Base-by-base conservation (phyloP, 2,113 vertebrate genomes). In the Micronisus gabar region DNA sequence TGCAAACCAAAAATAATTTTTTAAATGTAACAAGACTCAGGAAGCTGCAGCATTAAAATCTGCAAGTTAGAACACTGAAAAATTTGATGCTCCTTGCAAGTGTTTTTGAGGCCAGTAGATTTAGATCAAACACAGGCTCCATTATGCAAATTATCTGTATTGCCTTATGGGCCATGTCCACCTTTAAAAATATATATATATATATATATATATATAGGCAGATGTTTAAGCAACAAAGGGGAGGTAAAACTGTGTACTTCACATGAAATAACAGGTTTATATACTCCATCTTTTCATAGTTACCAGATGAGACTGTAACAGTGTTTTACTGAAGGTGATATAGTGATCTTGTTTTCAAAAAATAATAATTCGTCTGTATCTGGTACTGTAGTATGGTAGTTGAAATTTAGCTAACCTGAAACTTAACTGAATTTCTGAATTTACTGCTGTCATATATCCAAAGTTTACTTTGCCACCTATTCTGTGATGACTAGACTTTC, bases 351-450 rank as follows among this genome's bases (percentile, higher is more conserved):
- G 1, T 43, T 79, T 73, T 32, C 3, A 34, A 62, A 87, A 43
- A 43, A 11, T 13, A 38, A 3, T 5, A 30, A 36, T 40, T 85
- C 45, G 1, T 11, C 16, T 91, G 2, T 47, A 30, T 48, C 23
- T 1, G 0, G 11, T 70, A 65, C 36, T 53, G 6, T 4, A 61
- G 10, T 40, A 36, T 11, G 4, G 10, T 26, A 61, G 40, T 40
- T 84, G n/a, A 88, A 94, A 80, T 36, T 47, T 43, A 75, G 3
- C 13, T 68, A 43, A 68, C 34, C 20, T 86, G 36, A 93, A 81
- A 56, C 12, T 41, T 53, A 74, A 71, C 7, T 38, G 25, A 72
- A 56, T 38, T 48, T 72, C 20, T 83, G 13, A 68, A 52, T 61
- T 73, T 68, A 22, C 15, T 41, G 3, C 55, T 52, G 15, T 76